Evolutionary conservation across 2,888 invertebrate genomes (phyloP).

Genomic region (Desoria tigrina): DNA sequence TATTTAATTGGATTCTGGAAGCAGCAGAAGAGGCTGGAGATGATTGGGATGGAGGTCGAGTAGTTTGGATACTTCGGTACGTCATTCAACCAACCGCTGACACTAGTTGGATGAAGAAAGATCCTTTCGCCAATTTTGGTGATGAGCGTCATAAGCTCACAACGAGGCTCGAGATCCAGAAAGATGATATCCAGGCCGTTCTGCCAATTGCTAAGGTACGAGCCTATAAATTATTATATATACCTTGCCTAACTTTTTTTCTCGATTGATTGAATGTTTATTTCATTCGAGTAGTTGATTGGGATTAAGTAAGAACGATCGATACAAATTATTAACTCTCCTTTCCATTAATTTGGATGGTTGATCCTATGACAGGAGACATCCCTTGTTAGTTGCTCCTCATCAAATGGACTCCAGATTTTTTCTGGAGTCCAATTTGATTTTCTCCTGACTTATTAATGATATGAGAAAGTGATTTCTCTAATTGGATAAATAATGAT

Average conservation of each 20-base stretch:
- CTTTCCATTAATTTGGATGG: no score
- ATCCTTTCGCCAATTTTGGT: constrained; percentile 58
- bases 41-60: constrained; percentile 76
- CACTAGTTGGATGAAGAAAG: constrained; percentile 55
- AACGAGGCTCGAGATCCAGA: constrained; percentile 83
- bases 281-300: background rate
- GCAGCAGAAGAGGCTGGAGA: constrained; percentile 74
- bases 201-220: constrained; percentile 92
- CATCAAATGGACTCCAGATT: no score
- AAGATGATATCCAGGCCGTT: constrained; percentile 90
- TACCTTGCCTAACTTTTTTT: no score
- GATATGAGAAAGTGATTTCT: background rate
- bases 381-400: no score
- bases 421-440: no score
- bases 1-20: constrained; percentile 88
- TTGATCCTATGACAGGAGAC: no score
- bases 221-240: background rate
- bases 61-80: constrained; percentile 82
- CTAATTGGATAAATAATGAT: background rate
- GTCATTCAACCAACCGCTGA: constrained; percentile 57
- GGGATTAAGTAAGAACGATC: no score
- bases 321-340: no score
- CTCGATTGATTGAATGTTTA: no score
- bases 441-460: background rate
- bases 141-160: constrained; percentile 67